A percentile compares a stretch with the other conserved stretches of the same genome.
Evolutionary conservation across 2,113 vertebrate species (phyloP).

Genomic region (Epinephelus fuscoguttatus): DNA sequence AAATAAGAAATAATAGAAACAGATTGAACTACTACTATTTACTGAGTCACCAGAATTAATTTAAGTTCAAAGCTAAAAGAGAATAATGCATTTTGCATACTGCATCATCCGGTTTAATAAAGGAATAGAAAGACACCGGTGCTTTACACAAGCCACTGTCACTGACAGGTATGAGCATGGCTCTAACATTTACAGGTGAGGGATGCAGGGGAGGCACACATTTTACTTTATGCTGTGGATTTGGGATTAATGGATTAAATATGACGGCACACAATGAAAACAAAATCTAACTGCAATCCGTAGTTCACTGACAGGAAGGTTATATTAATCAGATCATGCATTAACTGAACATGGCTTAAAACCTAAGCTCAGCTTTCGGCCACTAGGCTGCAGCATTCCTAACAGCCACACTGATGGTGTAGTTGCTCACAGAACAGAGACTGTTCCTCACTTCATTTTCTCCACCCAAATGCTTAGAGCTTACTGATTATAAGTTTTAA

Average conservation of each 20-base stretch:
- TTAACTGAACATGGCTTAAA: constrained; percentile 3
- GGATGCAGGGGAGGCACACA: not conserved
- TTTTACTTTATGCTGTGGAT: constrained; percentile 1
- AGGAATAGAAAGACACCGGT: not conserved
- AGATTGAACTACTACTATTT: not conserved
- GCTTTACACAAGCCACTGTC: not conserved
- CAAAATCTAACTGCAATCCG: not conserved
- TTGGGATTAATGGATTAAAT: constrained; percentile 24
- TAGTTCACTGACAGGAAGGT: not conserved
- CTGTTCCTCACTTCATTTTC: not conserved
- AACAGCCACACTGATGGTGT: not conserved
- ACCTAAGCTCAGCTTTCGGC: not conserved
- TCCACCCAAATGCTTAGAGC: not conserved
- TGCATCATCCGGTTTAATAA: not conserved
- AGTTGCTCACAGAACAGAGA: not conserved
- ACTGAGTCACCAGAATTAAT: not conserved
- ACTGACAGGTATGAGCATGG: not conserved
- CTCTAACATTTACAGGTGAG: not conserved
- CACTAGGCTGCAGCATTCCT: not conserved
- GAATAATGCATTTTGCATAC: not conserved
- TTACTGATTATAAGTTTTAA: not conserved
- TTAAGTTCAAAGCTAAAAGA: not conserved
- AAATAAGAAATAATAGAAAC: not conserved
- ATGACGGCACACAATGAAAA: not conserved
- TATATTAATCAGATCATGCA: constrained; percentile 15